These are phyloP conservation scores for Drosophila paulistorum DNA, from an alignment of 1,140 invertebrate genomes.

Conservation along the genomic window DNA sequence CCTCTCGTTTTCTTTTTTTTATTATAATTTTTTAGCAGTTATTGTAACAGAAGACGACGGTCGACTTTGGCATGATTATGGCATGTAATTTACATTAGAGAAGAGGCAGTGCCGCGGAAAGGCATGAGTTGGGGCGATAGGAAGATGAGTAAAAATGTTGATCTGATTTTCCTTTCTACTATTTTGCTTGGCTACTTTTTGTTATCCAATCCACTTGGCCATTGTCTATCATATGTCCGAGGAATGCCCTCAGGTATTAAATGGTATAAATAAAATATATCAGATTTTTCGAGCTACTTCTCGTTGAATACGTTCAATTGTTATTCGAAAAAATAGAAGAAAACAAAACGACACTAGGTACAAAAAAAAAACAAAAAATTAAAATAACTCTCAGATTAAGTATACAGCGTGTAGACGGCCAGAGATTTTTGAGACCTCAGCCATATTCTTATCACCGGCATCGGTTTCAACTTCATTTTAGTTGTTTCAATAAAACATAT, in stretches of 20 bases:
- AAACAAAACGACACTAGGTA: not conserved
- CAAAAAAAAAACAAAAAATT: not conserved
- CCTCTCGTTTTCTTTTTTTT: conserved; percentile 50
- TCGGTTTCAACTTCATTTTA: conserved; percentile 4
- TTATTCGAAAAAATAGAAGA: conserved; percentile 66
- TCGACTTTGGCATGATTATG: conserved; percentile 63
- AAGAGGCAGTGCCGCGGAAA: conserved; percentile 63
- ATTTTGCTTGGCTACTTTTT: not conserved
- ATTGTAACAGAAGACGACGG: conserved; percentile 65
- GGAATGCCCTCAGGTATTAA: conserved; percentile 62
- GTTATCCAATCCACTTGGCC: conserved; percentile 47
- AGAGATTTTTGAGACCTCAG: conserved; percentile 38
- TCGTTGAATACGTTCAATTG: conserved; percentile 52
- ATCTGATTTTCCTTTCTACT: conserved; percentile 36
- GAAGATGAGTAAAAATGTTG: conserved; percentile 49
- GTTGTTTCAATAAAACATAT: conserved; percentile 73
- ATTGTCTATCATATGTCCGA: conserved; percentile 34
- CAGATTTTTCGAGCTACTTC: conserved; percentile 53
- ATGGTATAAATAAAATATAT: conserved; percentile 30
- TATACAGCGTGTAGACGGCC: conserved; percentile 66
- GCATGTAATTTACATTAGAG: conserved; percentile 79
- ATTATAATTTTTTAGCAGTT: conserved; percentile 21
- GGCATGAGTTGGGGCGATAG: not conserved
- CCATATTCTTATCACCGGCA: conserved; percentile 42
- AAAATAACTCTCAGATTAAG: conserved; percentile 74